These are phyloP conservation scores for Theretra japonica DNA, from an alignment of 2,888 invertebrate species.

Conservation along the genomic window DNA sequence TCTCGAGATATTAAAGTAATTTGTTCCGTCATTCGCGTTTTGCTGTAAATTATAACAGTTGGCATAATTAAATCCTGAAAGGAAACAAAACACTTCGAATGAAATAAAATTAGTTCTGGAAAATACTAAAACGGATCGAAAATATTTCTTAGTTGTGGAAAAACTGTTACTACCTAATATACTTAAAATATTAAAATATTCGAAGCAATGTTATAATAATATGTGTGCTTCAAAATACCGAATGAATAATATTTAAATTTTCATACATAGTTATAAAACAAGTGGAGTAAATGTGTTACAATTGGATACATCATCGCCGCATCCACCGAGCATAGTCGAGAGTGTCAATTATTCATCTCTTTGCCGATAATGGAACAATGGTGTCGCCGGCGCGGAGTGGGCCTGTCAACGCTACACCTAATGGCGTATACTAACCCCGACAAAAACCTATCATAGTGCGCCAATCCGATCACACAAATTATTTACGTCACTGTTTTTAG, in stretches of 20 bases:
- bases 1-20: background rate
- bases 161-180: too few species aligned
- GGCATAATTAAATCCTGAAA: background rate
- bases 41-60: background rate
- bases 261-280: background rate
- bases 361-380: conserved; percentile 82
- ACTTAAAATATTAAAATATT: too few species aligned
- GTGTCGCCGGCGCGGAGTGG: conserved; percentile 73
- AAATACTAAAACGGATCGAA: too few species aligned
- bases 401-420: conserved; percentile 76
- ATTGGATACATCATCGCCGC: conserved; percentile 49
- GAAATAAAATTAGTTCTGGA: too few species aligned
- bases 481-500: conserved; percentile 35
- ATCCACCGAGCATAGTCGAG: conserved; percentile 65
- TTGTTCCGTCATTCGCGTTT: background rate
- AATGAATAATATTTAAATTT: too few species aligned
- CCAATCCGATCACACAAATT: conserved; percentile 36
- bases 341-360: conserved; percentile 77
- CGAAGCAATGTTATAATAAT: too few species aligned
- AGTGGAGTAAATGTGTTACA: background rate
- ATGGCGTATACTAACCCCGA: conserved; percentile 63
- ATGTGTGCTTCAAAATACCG: too few species aligned
- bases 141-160: too few species aligned
- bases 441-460: conserved; percentile 63
- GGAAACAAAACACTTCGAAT: too few species aligned